Conservation (phyloP, 2,113 vertebrate species). For the Pangasianodon hypophthalmus region DNA sequence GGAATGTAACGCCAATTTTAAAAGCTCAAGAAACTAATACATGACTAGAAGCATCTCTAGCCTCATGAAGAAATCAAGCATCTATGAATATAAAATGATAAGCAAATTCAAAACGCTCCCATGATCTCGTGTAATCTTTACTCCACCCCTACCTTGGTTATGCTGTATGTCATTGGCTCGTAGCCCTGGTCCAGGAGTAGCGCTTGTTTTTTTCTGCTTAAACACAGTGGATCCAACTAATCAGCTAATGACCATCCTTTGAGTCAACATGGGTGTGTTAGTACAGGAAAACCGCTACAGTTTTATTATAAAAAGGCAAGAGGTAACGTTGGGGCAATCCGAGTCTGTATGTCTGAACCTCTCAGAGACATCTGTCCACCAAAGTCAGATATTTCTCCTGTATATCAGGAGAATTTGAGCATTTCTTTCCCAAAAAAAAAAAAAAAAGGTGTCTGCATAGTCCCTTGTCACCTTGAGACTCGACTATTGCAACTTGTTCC, state of each 20-base stretch:
- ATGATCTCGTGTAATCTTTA: neutral
- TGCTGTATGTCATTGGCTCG: neutral
- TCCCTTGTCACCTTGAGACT: neutral
- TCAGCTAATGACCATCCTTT: constrained; percentile 1
- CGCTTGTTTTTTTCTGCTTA: neutral
- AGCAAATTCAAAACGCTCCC: neutral
- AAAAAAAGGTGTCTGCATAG: neutral
- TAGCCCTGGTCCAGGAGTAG: neutral
- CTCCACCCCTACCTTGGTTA: neutral
- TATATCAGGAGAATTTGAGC: neutral
- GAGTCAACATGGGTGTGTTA: constrained; percentile 25
- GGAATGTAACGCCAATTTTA: neutral
- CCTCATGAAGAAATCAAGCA: neutral
- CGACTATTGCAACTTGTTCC: neutral
- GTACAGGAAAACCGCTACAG: neutral
- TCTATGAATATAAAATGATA: neutral
- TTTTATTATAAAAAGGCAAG: neutral
- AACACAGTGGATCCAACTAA: neutral
- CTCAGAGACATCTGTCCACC: no score
- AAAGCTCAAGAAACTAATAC: neutral
- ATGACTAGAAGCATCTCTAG: neutral
- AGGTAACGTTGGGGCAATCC: neutral
- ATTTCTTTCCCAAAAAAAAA: neutral
- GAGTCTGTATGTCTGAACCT: neutral
- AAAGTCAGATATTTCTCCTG: neutral